Conservation (phyloP, 2,888 invertebrate genomes). For the Nematopogon swammerdamellus region DNA sequence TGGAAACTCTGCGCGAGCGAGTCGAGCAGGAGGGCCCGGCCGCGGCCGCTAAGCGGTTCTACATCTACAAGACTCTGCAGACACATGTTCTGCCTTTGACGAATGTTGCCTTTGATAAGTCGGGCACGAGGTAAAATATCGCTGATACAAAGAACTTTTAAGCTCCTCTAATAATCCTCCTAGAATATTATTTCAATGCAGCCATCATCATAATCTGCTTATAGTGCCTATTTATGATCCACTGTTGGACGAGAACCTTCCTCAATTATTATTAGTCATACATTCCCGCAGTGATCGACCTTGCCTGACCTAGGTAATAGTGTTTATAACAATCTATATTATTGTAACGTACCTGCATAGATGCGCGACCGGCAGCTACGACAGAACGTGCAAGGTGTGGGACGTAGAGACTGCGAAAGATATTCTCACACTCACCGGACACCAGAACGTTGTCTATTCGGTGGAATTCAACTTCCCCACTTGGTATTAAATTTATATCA, state of each 20-base stretch:
- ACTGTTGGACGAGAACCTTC: too few species aligned
- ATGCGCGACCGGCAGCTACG: constrained; percentile 80
- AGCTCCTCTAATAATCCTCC: too few species aligned
- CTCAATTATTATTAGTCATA: too few species aligned
- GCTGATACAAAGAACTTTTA: too few species aligned
- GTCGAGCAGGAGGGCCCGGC: constrained; percentile 57
- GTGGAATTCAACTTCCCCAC: constrained; percentile 74
- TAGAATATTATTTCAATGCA: too few species aligned
- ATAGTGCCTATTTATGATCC: too few species aligned
- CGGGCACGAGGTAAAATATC: constrained; percentile 58
- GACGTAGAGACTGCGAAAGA: constrained; percentile 68
- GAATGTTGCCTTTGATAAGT: constrained; percentile 68
- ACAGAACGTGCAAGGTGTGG: constrained; percentile 81
- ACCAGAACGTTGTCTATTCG: constrained; percentile 78
- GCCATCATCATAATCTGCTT: too few species aligned
- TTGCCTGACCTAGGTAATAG: too few species aligned
- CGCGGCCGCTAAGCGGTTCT: constrained; percentile 61
- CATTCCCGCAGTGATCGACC: too few species aligned
- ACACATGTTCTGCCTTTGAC: constrained; percentile 70
- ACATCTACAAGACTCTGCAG: constrained; percentile 62
- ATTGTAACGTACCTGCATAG: too few species aligned
- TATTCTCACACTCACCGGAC: constrained; percentile 66
- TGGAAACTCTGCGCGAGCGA: constrained; percentile 61
- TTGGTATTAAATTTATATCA: constrained; percentile 56
- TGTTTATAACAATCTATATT: too few species aligned